phyloP scores from a whole-genome alignment of 2,113 vertebrate genomes.

The Atherinomorus stipes region DNA sequence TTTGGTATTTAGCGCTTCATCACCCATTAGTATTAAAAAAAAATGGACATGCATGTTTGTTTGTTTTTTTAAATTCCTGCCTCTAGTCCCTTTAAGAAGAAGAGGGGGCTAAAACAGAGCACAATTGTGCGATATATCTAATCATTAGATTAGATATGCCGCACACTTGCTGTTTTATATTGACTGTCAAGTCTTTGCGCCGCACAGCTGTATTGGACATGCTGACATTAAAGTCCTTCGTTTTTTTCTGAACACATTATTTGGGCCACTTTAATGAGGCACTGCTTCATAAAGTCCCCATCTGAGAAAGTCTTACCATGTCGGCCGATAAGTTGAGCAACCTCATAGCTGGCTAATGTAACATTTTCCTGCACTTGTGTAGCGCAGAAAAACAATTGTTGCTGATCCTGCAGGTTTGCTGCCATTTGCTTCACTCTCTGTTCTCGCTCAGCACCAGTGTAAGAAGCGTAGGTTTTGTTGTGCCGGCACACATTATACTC shows the following conservation, averaged over 20 bases:
- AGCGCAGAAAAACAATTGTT: slow-evolving; percentile 15
- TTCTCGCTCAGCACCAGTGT: background rate
- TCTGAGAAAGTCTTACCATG: slow-evolving; percentile 26
- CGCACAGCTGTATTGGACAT: background rate
- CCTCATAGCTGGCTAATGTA: background rate
- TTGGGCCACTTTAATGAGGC: slow-evolving; percentile 33
- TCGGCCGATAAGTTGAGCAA: background rate
- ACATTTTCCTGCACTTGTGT: background rate
- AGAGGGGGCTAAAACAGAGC: no score
- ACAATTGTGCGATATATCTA: no score
- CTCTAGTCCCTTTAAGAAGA: no score
- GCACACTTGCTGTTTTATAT: no score
- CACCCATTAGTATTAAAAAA: no score
- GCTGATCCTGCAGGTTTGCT: slow-evolving; percentile 32
- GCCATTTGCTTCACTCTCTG: slow-evolving; percentile 18
- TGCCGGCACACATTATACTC: background rate
- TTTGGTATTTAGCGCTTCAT: no score
- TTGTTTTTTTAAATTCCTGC: no score
- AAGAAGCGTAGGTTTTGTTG: background rate
- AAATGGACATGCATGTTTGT: no score
- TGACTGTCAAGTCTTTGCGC: background rate
- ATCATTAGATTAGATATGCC: no score
- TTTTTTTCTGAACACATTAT: slow-evolving; percentile 20
- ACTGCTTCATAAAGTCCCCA: slow-evolving; percentile 44
- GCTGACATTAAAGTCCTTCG: background rate